Base-by-base conservation (phyloP, 2,888 invertebrate species). In the Lepetodrilus schrolli region DNA sequence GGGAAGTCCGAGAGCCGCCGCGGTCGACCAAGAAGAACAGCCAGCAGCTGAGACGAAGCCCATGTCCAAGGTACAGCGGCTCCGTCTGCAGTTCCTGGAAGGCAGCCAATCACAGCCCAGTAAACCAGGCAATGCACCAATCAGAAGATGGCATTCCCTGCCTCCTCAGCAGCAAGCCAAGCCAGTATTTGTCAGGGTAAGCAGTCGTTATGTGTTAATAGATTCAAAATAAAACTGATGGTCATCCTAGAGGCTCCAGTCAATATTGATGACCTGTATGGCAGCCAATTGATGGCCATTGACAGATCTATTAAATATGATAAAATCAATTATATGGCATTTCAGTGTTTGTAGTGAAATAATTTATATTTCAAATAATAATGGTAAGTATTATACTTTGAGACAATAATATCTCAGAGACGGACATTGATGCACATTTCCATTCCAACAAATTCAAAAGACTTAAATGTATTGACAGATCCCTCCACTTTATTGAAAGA, bases 131-230 rank as follows among this genome's bases (percentile, higher is more conserved):
- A 23, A 66, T 5, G 51, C 72, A 30, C 72, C 73, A 0, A 58
- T 80, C 70, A 66, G 77, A 36, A 72, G 80, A 30, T 78, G 77
- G 80, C 77, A 78, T 30, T 80, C 80, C 8, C 74, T 80, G 21
- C 80, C 80, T 5, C 76, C 78, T 0, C 77, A 77, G 47, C 74
- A 77, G 21, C 58, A n/a, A n/a, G n/a, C 58, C n/a, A 77, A 70
- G 30, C 78, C 78, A 1, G 43, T n/a, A 1, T 69, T 78, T 23
- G 47, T 76, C 38, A 76, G 77, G 78, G 80, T 80, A 73, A 74
- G 80, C 20, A 2, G 7, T 20, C 13, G 13, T 7, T 68, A 1
- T 37, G 4, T n/a, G n/a, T 66, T 1, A 7, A 17, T 20, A 5
- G 20, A 10, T 4, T 66, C 8, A n/a, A 26, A 4, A 37, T 20